Percentiles rank a stretch among this genome's conserved stretches.
phyloP scores from a whole-genome alignment of 2,113 vertebrate genomes.

The Onychostruthus taczanowskii region DNA sequence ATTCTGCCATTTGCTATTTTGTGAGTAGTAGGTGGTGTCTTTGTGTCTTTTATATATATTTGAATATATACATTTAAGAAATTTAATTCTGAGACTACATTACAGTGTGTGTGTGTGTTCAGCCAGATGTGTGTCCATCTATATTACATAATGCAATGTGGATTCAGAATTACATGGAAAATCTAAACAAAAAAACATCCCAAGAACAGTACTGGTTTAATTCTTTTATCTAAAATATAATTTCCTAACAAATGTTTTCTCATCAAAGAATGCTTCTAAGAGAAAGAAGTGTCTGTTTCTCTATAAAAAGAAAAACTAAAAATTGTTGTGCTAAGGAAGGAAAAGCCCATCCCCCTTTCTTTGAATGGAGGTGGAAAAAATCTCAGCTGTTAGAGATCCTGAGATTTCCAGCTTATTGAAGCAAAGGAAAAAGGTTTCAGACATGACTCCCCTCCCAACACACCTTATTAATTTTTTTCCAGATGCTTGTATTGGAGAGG shows the following conservation, averaged over 20 bases:
- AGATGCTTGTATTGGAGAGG: conserved; percentile 2
- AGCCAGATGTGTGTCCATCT: neutral
- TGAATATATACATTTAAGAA: neutral
- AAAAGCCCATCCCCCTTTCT: neutral
- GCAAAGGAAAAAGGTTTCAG: neutral
- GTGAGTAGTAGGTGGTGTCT: neutral
- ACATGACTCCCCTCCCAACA: neutral
- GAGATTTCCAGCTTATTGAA: conserved; percentile 13
- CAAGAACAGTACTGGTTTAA: neutral
- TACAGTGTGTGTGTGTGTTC: neutral
- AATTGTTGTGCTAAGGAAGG: neutral
- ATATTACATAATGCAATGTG: neutral
- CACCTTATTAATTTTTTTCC: conserved; percentile 27
- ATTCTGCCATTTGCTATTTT: neutral
- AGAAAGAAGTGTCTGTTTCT: neutral
- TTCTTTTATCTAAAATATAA: neutral
- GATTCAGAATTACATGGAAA: neutral
- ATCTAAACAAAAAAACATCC: neutral
- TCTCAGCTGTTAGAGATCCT: neutral
- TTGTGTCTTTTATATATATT: neutral
- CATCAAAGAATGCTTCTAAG: neutral
- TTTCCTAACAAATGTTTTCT: neutral
- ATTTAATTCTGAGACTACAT: neutral
- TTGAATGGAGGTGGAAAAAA: neutral
- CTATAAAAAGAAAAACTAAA: neutral